phyloP scores from a whole-genome alignment of 2,888 invertebrate species.

The Chrysolina americana region DNA sequence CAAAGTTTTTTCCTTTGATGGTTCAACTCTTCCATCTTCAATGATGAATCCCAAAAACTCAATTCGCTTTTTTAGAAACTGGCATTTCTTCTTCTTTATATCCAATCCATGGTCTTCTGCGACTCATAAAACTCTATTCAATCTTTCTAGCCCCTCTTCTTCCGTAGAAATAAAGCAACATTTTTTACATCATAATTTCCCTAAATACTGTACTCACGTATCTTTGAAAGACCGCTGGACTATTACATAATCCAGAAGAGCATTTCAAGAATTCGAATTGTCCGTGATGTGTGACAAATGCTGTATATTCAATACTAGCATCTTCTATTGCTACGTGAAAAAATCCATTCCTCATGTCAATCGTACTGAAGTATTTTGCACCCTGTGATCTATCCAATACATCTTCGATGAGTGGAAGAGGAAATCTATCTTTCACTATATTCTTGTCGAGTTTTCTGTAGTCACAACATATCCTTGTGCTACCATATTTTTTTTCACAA shows the following conservation, averaged over 20 bases:
- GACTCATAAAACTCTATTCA: no score
- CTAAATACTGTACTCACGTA: no score
- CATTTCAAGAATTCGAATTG: conserved; percentile 65
- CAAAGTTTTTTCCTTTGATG: no score
- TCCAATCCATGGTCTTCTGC: no score
- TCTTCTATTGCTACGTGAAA: conserved; percentile 61
- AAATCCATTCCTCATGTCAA: conserved; percentile 63
- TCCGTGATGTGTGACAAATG: conserved; percentile 64
- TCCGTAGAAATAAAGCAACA: no score
- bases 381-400: conserved; percentile 54
- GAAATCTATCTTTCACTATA: conserved; percentile 50
- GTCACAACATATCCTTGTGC: conserved; percentile 40
- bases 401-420: conserved; percentile 64
- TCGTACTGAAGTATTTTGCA: conserved; percentile 54
- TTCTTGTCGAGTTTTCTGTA: conserved; percentile 45
- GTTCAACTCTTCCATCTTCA: no score
- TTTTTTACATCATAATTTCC: no score
- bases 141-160: no score
- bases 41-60: no score
- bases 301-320: conserved; percentile 58
- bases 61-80: no score
- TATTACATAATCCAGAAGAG: conserved; percentile 64
- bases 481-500: conserved; percentile 49
- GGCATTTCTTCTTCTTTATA: no score
- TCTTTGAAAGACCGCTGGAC: conserved; percentile 35